These are phyloP conservation scores for Callionymus lyra DNA, from an alignment of 2,113 vertebrate species.

Conservation along the genomic window DNA sequence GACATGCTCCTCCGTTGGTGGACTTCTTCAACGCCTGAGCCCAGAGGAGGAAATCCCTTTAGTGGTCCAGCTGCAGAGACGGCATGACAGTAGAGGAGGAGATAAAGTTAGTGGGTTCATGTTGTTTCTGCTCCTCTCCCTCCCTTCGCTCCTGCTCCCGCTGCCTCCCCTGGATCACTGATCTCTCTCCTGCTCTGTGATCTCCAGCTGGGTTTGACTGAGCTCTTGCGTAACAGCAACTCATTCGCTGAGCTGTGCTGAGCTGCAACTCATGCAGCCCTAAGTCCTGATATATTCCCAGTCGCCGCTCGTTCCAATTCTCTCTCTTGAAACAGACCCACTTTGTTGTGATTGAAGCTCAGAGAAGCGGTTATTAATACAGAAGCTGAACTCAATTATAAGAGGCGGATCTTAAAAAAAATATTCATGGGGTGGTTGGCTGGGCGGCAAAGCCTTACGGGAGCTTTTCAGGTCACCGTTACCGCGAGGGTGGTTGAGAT, in stretches of 20 bases:
- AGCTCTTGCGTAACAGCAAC: slow-evolving; percentile 64
- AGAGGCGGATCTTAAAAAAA: too few relatives aligned
- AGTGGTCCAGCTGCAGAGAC: slow-evolving; percentile 19
- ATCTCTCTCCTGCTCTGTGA: slow-evolving; percentile 24
- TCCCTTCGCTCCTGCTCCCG: slow-evolving; percentile 11
- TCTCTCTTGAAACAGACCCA: not conserved
- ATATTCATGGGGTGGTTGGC: too few relatives aligned
- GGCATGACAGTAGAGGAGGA: slow-evolving; percentile 15
- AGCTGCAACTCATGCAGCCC: slow-evolving; percentile 53
- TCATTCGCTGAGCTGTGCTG: slow-evolving; percentile 43
- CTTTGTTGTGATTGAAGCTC: too few relatives aligned
- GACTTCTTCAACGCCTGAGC: slow-evolving; percentile 18
- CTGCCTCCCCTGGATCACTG: slow-evolving; percentile 13
- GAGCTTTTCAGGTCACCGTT: too few relatives aligned
- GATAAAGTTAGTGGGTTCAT: slow-evolving; percentile 6
- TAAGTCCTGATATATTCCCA: too few relatives aligned
- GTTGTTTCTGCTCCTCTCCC: slow-evolving; percentile 12
- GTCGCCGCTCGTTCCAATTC: not conserved
- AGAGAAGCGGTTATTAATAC: too few relatives aligned
- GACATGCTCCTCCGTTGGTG: slow-evolving; percentile 8
- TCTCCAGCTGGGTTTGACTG: slow-evolving; percentile 50
- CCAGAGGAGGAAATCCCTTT: slow-evolving; percentile 8
- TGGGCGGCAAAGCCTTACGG: too few relatives aligned
- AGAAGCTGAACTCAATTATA: too few relatives aligned
- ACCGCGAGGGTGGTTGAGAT: too few relatives aligned